Conservation (phyloP, 2,113 vertebrate genomes). For the Motacilla alba region DNA sequence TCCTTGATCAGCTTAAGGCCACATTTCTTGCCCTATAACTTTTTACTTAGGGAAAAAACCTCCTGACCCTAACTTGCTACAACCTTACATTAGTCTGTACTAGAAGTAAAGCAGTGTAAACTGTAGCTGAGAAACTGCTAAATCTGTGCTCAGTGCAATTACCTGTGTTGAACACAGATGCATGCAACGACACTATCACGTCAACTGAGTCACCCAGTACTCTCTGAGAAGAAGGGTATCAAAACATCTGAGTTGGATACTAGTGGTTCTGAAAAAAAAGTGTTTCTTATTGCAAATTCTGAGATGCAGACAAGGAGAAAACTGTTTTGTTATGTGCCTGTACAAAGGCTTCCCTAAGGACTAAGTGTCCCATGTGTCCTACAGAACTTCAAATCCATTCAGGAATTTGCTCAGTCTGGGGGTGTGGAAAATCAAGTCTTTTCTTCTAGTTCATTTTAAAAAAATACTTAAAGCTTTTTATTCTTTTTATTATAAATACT, state of each 20-base stretch:
- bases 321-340: neutral
- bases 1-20: neutral
- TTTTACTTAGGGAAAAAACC: neutral
- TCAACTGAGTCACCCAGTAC: neutral
- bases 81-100: neutral
- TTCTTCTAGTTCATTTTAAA: neutral
- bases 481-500: neutral
- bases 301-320: neutral
- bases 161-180: neutral
- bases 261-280: neutral
- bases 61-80: neutral
- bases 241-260: neutral
- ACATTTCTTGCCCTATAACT: neutral
- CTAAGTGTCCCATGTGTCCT: neutral
- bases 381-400: neutral
- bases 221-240: neutral
- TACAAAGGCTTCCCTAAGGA: neutral
- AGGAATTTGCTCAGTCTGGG: neutral
- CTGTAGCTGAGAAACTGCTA: neutral
- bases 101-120: neutral
- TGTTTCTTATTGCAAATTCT: neutral
- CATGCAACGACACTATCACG: neutral
- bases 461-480: neutral
- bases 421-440: fast-evolving
- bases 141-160: neutral